phyloP scores from a whole-genome alignment of 2,888 invertebrate species.

The Unio pictorum region DNA sequence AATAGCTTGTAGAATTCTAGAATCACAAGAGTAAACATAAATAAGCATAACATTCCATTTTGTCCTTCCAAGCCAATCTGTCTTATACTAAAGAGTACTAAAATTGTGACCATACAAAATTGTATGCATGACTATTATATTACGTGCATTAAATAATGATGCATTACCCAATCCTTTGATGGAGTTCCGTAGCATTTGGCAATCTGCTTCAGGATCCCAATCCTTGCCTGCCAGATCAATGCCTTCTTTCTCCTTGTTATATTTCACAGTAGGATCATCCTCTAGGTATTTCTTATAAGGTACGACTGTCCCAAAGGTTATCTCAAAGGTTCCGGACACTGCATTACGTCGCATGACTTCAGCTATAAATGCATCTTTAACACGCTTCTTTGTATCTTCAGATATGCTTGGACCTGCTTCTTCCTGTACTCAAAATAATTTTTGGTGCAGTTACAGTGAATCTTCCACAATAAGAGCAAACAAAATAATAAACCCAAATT shows the following conservation, averaged over 20 bases:
- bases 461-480: too few species aligned
- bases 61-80: too few species aligned
- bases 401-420: not conserved
- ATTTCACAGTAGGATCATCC: slow-evolving; percentile 51
- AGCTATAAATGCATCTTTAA: slow-evolving; percentile 52
- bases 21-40: too few species aligned
- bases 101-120: too few species aligned
- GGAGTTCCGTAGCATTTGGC: slow-evolving; percentile 55
- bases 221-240: slow-evolving; percentile 31
- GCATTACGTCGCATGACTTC: slow-evolving; percentile 59
- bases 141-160: not conserved
- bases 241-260: slow-evolving; percentile 26
- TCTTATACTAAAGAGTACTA: too few species aligned
- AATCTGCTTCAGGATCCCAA: slow-evolving; percentile 61
- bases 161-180: slow-evolving; percentile 65
- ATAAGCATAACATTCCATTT: too few species aligned
- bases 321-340: slow-evolving; percentile 63
- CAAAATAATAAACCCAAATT: too few species aligned
- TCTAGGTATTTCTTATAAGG: slow-evolving; percentile 49
- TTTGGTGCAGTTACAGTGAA: too few species aligned
- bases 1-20: too few species aligned
- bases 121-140: too few species aligned
- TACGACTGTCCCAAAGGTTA: slow-evolving; percentile 60
- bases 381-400: slow-evolving; percentile 43
- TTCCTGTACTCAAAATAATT: too few species aligned